Percentiles rank a stretch among this genome's conserved stretches.
These are phyloP conservation scores for Cryptus viduatorius DNA, from an alignment of 2,888 invertebrate species.

Conservation along the genomic window DNA sequence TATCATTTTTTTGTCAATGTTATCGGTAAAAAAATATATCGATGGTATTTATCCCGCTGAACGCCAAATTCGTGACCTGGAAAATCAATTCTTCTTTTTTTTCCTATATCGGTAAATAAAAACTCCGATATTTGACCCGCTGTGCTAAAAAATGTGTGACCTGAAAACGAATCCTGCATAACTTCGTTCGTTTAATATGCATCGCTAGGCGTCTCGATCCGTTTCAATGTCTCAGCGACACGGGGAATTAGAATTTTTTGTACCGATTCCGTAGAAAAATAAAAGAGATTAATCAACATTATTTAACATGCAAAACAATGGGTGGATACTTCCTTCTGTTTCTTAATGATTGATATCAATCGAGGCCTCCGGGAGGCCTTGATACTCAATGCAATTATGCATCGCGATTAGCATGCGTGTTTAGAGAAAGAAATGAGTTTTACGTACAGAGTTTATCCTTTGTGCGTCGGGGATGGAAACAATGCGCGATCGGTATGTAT, in stretches of 20 bases:
- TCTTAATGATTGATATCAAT: no score
- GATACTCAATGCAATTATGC: conserved; percentile 45
- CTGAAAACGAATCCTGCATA: not conserved
- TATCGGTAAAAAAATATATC: no score
- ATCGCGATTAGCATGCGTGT: conserved; percentile 57
- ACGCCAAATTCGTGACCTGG: no score
- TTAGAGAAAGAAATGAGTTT: conserved; percentile 47
- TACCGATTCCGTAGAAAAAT: not conserved
- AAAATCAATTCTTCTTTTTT: no score
- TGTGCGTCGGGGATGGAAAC: conserved; percentile 37
- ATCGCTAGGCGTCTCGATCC: not conserved
- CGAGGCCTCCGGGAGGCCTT: conserved; percentile 18
- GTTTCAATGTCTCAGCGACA: not conserved
- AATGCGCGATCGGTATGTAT: conserved; percentile 39
- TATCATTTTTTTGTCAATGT: no score
- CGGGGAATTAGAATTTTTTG: conserved; percentile 9
- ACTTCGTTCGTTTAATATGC: no score
- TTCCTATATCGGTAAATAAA: no score
- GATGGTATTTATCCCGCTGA: no score
- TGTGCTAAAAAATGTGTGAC: not conserved
- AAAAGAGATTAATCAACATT: no score
- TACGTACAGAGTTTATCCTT: conserved; percentile 27
- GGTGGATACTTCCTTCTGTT: no score
- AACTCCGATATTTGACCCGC: not conserved
- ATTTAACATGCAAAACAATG: no score